Conservation (phyloP, 2,888 invertebrate genomes). For the Erebia palarica region DNA sequence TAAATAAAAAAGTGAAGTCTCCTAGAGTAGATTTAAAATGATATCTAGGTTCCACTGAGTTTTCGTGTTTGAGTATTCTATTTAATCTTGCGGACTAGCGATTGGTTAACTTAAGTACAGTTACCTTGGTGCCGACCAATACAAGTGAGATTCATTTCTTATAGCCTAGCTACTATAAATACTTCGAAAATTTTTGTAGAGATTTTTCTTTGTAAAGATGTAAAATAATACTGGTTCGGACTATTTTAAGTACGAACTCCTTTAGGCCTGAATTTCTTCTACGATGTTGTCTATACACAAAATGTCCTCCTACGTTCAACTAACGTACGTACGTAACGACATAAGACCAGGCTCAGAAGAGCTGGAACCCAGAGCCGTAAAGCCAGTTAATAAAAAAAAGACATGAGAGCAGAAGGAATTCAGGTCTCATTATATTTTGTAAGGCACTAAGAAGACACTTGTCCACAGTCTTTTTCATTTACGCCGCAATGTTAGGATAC, state of each 20-base stretch:
- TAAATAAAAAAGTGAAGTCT: background rate
- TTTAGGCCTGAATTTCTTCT: slow-evolving; percentile 29
- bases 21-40: background rate
- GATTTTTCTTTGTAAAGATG: slow-evolving; percentile 32
- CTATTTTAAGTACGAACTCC: slow-evolving; percentile 58
- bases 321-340: background rate
- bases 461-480: slow-evolving; percentile 52
- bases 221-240: slow-evolving; percentile 61
- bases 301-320: background rate
- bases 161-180: slow-evolving; percentile 30
- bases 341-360: too few species aligned
- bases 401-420: background rate
- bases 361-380: too few species aligned
- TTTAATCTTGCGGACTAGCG: slow-evolving; percentile 44
- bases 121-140: slow-evolving; percentile 34
- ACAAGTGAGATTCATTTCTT: slow-evolving; percentile 34
- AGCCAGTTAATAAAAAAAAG: background rate
- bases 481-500: slow-evolving; percentile 66
- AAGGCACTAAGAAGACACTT: slow-evolving; percentile 67
- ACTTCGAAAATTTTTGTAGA: slow-evolving; percentile 27
- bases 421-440: slow-evolving; percentile 39
- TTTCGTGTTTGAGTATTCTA: slow-evolving; percentile 38
- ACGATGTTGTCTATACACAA: background rate
- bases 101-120: slow-evolving; percentile 58
- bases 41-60: slow-evolving; percentile 20